Conservation (phyloP, 2,888 invertebrate genomes). For the Vesta saturnalis region DNA sequence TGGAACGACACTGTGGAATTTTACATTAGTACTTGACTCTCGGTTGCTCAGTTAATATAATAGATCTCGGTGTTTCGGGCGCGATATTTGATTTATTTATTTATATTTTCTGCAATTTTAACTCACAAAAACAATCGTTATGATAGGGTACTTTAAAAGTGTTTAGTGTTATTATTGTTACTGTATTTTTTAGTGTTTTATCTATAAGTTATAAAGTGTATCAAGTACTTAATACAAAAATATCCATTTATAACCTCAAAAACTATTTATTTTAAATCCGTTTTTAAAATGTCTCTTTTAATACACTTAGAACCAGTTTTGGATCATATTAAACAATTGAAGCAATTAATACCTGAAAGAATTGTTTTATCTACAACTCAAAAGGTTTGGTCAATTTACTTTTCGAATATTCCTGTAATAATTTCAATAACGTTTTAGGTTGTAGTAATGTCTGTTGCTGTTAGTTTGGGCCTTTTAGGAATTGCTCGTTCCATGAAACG, state of each 20-base stretch:
- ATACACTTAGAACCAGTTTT: conserved; percentile 68
- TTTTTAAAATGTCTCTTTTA: conserved; percentile 58
- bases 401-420: conserved; percentile 14
- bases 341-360: conserved; percentile 60
- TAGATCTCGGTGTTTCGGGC: not conserved
- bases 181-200: not conserved
- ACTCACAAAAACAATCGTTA: not conserved
- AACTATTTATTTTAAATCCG: conserved; percentile 4
- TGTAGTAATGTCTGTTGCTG: conserved; percentile 76
- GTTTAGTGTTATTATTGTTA: not conserved
- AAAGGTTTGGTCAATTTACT: conserved; percentile 65
- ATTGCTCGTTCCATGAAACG: conserved; percentile 83
- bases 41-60: conserved; percentile 3
- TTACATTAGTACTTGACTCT: not conserved
- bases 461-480: conserved; percentile 84
- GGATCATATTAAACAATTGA: conserved; percentile 67
- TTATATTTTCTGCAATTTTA: not conserved
- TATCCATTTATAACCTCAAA: conserved; percentile 26
- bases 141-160: not conserved
- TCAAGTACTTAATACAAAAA: conserved; percentile 21
- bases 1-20: not conserved
- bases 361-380: conserved; percentile 73
- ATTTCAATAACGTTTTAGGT: conserved; percentile 63
- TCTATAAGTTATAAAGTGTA: not conserved
- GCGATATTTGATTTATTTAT: conserved; percentile 19